These are phyloP conservation scores for Nemapogon koenigi DNA, from an alignment of 2,888 invertebrate genomes.

Conservation along the genomic window DNA sequence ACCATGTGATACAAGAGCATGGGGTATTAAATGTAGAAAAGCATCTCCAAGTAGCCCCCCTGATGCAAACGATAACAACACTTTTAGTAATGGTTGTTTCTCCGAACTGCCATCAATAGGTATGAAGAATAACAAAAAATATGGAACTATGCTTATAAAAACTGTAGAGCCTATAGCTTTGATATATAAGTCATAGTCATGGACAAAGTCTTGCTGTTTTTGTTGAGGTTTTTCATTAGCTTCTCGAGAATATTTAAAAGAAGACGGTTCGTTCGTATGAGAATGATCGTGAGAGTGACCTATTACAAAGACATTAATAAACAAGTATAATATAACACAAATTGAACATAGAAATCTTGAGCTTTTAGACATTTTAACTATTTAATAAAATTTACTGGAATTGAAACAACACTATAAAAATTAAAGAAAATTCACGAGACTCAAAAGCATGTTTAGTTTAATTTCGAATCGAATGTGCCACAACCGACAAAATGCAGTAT, in stretches of 20 bases:
- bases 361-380: neutral
- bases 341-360: conserved; percentile 2
- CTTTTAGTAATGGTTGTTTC: conserved; percentile 86
- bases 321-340: neutral
- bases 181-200: conserved; percentile 68
- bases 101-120: conserved; percentile 87
- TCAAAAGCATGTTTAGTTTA: too few relatives aligned
- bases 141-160: conserved; percentile 94
- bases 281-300: conserved; percentile 44
- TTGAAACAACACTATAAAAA: too few relatives aligned
- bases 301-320: too few relatives aligned
- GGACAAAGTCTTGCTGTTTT: conserved; percentile 26
- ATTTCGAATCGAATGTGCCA: too few relatives aligned
- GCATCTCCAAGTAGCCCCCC: conserved; percentile 98
- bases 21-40: conserved; percentile 97
- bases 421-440: too few relatives aligned
- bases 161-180: conserved; percentile 90
- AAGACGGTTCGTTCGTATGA: conserved; percentile 71
- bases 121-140: conserved; percentile 90
- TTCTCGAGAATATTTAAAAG: conserved; percentile 83
- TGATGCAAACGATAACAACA: conserved; percentile 91
- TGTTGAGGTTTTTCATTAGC: conserved; percentile 47
- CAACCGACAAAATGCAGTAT: too few relatives aligned
- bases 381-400: too few relatives aligned
- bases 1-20: conserved; percentile 71